Evolutionary conservation across 2,888 invertebrate species (phyloP).

Genomic region (Drosophila meridionalis): DNA sequence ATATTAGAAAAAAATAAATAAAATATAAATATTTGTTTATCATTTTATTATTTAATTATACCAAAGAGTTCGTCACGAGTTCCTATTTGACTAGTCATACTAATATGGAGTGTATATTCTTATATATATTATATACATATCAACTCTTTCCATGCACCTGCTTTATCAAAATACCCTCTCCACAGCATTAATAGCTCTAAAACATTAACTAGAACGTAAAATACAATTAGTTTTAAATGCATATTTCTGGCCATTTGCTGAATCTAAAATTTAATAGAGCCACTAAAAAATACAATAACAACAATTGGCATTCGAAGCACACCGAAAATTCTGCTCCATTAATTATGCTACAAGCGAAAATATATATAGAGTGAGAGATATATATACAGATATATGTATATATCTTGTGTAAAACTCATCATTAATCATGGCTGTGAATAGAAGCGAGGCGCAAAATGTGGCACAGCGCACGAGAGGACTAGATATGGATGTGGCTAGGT

Average conservation of each 20-base stretch:
- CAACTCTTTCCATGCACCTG: not conserved
- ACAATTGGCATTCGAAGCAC: not conserved
- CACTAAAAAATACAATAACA: slow-evolving; percentile 2
- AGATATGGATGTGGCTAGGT: not conserved
- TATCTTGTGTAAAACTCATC: slow-evolving; percentile 19
- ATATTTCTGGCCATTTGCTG: slow-evolving; percentile 2
- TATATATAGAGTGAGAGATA: not conserved
- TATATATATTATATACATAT: not conserved
- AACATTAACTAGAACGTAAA: slow-evolving; percentile 10
- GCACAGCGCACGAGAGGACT: slow-evolving; percentile 9
- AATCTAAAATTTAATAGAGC: slow-evolving; percentile 6
- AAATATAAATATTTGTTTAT: too few relatives aligned
- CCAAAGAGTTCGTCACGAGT: too few relatives aligned
- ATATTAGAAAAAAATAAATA: too few relatives aligned
- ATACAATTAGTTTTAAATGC: slow-evolving; percentile 5
- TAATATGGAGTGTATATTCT: not conserved
- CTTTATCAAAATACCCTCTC: not conserved
- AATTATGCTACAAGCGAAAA: not conserved
- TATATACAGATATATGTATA: not conserved
- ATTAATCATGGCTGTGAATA: slow-evolving; percentile 51
- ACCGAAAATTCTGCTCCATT: slow-evolving; percentile 1
- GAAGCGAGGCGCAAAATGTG: slow-evolving; percentile 29
- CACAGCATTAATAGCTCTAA: not conserved
- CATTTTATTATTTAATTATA: too few relatives aligned
- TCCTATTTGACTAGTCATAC: too few relatives aligned